Base-by-base conservation (phyloP, 2,888 invertebrate species). In the Leptarthrus brevirostris region DNA sequence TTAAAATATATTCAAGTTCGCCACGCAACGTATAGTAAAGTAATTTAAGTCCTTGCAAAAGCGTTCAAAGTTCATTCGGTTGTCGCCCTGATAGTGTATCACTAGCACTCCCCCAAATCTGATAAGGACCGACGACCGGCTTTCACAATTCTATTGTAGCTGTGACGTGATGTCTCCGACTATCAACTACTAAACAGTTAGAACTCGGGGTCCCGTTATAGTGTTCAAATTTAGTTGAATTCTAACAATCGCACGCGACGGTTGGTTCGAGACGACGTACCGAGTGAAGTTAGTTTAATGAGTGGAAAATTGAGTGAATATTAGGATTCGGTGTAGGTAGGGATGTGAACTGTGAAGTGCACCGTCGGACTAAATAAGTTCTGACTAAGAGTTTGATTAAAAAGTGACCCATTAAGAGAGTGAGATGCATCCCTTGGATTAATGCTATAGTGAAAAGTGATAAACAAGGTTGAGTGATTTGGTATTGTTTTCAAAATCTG, bases 1-100 rank as follows among this genome's bases (percentile, higher is more conserved):
- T 56, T 56, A 56, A 30, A 56, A 56, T 40, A 58, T 16, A 61
- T 61, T 61, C 61, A 61, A 61, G 61, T 61, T 61, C 61, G 61
- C 22, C 22, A 34, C 34, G 26, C n/a, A 61, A 34, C 16, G 20
- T 30, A 61, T 5, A 1, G 6, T n/a, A n/a, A n/a, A n/a, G n/a
- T n/a, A n/a, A n/a, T n/a, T 16, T n/a, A 61, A 22, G 40, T 40
- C 61, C 61, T 40, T 16, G 20, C 61, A 12, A 40, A 36, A 20
- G 3, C 20, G 22, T 18, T 3, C 61, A n/a, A 44, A 8, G 40
- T 36, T 61, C 61, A 40, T n/a, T 61, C 20, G 36, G 36, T 20
- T 14, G 3, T 36, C 36, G 18, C 12, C 40, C 10, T 40, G 61
- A 61, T 36, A 40, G n/a, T 12, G 5, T 14, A 14, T 36, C 16